Evolutionary conservation across 2,888 invertebrate genomes (phyloP).

Genomic region (Dioctria rufipes): DNA sequence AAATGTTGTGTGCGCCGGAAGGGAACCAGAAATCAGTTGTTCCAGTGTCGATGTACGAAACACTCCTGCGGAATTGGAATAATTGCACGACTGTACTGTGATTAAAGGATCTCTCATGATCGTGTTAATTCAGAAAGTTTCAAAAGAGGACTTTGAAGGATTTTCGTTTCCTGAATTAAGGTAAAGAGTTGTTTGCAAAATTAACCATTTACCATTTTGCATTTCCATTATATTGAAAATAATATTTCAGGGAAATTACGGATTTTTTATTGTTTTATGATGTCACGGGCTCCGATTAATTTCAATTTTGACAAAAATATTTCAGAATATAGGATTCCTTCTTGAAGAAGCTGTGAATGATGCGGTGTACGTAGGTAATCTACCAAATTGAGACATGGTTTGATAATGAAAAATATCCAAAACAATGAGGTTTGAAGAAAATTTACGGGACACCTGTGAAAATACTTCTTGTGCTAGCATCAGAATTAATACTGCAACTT

Average conservation of each 20-base stretch:
- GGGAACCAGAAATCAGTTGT: conserved; percentile 68
- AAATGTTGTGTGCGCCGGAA: background rate
- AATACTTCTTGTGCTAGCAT: too few species aligned
- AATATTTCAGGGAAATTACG: conserved; percentile 79
- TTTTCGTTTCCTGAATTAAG: conserved; percentile 79
- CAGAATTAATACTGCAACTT: too few species aligned
- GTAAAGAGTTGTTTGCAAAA: conserved; percentile 48
- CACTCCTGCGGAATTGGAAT: conserved; percentile 69
- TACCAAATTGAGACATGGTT: too few species aligned
- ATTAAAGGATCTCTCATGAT: conserved; percentile 86
- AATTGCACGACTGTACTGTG: conserved; percentile 79
- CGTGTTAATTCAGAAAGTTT: conserved; percentile 76
- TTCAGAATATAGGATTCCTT: too few species aligned
- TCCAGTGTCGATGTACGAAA: conserved; percentile 76
- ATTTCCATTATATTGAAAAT: too few species aligned
- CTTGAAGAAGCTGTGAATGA: too few species aligned
- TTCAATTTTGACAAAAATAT: too few species aligned
- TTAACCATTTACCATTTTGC: too few species aligned
- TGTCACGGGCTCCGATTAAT: conserved; percentile 74
- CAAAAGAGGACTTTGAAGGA: conserved; percentile 72
- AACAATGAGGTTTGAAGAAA: too few species aligned
- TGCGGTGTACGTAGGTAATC: too few species aligned
- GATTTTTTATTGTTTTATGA: conserved; percentile 87
- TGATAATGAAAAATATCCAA: too few species aligned
- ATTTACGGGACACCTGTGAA: too few species aligned